Base-by-base conservation (phyloP, 1,140 invertebrate species). In the Steinernema khuongi region DNA sequence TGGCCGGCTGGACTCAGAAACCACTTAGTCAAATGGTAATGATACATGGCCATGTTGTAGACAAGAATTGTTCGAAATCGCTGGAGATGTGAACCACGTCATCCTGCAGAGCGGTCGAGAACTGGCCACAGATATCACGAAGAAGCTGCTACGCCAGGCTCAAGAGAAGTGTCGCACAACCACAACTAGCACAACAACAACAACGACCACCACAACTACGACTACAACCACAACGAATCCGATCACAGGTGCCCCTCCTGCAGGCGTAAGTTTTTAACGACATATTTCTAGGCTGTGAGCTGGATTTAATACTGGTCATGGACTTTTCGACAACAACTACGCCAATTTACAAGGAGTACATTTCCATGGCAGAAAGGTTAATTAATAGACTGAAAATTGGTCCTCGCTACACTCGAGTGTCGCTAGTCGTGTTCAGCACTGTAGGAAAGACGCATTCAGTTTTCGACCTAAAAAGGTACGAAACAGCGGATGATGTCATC, bases 241-340 rank as follows among this genome's bases (percentile, higher is more conserved):
- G 1, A 74, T 78, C 36, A 79, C 78, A 70, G 78, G 78, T 78
- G 19, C 19, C n/a, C 31, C 28, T 41, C 66, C 73, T 79, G 32
- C 74, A 77, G 26, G n/a, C 28, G 17, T 26, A 30, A 26, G 32
- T 32, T 29, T 7, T 30, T 17, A 69, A 29, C 7, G 29, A 19
- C 28, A 28, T 31, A n/a, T 19, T 76, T 76, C 44, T 70, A 77
- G 73, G 81, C 4, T 81, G 80, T 66, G 80, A 81, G 66, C 67
- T 82, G 36, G 83, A 83, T 66, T 67, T 83, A 2, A 81, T 83
- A 22, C 78, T 84, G 2, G 82, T 83, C 17, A 50, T 83, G 26
- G 82, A 83, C 74, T 85, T 85, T 69, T 83, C 82, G 1, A 85
- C 82, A 26, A 83, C 82, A 1, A 83, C 82, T 11, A 67, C 70